These are phyloP conservation scores for Gnatocerus cornutus DNA, from an alignment of 2,888 invertebrate genomes.

Conservation along the genomic window DNA sequence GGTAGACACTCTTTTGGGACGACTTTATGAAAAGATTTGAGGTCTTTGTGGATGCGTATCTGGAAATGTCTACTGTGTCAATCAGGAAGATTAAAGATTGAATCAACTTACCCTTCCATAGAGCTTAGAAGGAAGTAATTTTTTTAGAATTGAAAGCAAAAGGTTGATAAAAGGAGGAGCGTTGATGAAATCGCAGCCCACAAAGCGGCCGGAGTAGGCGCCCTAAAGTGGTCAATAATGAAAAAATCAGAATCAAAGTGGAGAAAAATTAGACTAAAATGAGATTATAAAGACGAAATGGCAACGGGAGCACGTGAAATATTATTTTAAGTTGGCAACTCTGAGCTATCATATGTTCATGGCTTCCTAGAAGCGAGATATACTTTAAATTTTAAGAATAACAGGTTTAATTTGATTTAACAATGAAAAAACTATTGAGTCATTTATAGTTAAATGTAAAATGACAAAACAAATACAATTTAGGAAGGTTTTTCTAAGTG, in stretches of 20 bases:
- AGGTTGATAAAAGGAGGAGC: constrained; percentile 44
- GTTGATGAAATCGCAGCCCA: constrained; percentile 45
- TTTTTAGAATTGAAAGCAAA: constrained; percentile 37
- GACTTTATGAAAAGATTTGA: constrained; percentile 44
- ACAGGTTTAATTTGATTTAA: too few relatives aligned
- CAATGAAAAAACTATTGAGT: too few relatives aligned
- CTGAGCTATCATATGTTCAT: too few relatives aligned
- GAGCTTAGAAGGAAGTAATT: constrained; percentile 38
- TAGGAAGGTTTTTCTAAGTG: too few relatives aligned
- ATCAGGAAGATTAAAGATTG: constrained; percentile 6
- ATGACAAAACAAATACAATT: too few relatives aligned
- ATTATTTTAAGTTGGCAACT: too few relatives aligned
- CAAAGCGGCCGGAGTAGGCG: constrained; percentile 45
- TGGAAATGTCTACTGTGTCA: constrained; percentile 27
- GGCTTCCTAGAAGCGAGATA: too few relatives aligned
- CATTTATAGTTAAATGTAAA: too few relatives aligned
- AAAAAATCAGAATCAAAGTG: neutral
- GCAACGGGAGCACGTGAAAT: too few relatives aligned
- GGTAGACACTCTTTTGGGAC: constrained; percentile 49
- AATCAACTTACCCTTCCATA: constrained; percentile 36
- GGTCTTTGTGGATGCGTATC: constrained; percentile 49
- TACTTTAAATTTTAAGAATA: too few relatives aligned
- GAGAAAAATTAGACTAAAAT: neutral
- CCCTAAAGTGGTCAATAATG: constrained; percentile 20
- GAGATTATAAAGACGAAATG: too few relatives aligned